Base-by-base conservation (phyloP, 1,140 invertebrate genomes). In the Lepidurus couesii region DNA sequence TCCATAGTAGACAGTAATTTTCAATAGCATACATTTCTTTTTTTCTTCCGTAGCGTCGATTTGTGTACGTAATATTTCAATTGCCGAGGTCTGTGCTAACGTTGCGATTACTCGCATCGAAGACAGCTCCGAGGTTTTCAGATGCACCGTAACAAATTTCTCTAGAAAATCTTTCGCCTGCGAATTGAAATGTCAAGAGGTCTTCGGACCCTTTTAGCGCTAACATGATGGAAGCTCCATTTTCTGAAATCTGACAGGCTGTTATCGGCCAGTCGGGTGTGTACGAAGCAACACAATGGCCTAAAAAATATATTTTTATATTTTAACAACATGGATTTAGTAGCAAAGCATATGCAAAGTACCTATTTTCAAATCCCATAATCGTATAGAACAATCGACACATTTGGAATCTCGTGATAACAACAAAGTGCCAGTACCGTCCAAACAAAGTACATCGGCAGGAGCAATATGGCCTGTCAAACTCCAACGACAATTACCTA, bases 361-460 rank as follows among this genome's bases (percentile, higher is more conserved):
- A 93, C 93, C 93, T 83, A 90, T 89, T 81, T 89, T 88, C 8
- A 94, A 82, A 84, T 94, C 90, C 93, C 93, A 95, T 10, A 94
- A 86, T 73, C 93, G 86, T 65, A 95, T 88, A 26, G 92, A 91
- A 53, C 88, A 85, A 85, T 95, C 93, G 75, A 89, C 84, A 42
- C 91, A 88, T 79, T 88, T 84, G 44, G 89, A 89, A 84, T 94
- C 92, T 42, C 89, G 88, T 10, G 93, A 93, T 43, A 94, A 84
- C 80, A 92, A 89, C 42, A 89, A 86, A 77, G 87, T 88, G 13
- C 92, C 92, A 10, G 87, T 84, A n/a, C 90, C 88, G 82, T 92
- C 90, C 80, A 94, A 85, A 81, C 90, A 88, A 74, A 94, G 87
- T 80, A 87, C 87, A 47, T 91, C 91, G 0, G 91, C 90, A 2